These are phyloP conservation scores for Torymus tubicola DNA, from an alignment of 2,888 invertebrate species.

Conservation along the genomic window DNA sequence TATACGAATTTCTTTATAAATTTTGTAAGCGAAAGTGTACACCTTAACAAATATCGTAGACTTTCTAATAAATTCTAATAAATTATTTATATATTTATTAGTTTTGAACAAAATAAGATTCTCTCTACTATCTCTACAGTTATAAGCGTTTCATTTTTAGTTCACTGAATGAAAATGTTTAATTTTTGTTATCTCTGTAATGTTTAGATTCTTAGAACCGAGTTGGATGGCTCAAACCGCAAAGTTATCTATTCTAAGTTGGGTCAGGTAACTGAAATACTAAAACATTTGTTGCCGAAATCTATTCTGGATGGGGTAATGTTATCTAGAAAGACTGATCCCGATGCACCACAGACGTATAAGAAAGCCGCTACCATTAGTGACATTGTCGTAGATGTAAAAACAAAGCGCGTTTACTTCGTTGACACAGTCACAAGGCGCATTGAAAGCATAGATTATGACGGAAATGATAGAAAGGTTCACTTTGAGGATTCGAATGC, in stretches of 20 bases:
- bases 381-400: conserved; percentile 4
- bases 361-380: neutral
- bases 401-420: conserved; percentile 36
- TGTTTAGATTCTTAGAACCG: conserved; percentile 43
- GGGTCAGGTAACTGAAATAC: neutral
- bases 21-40: too few species aligned
- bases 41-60: too few species aligned
- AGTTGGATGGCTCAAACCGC: conserved; percentile 37
- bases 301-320: too few species aligned
- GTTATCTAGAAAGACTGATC: too few species aligned
- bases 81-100: too few species aligned
- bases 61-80: too few species aligned
- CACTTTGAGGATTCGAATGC: neutral
- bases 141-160: too few species aligned
- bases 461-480: conserved; percentile 15
- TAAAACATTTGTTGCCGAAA: neutral
- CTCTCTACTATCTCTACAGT: too few species aligned
- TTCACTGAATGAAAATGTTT: too few species aligned
- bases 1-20: too few species aligned
- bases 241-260: neutral
- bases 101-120: too few species aligned
- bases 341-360: too few species aligned
- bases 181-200: neutral
- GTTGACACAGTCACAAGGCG: neutral
- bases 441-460: conserved; percentile 37